Evolutionary conservation across 2,113 vertebrate species (phyloP).

Genomic region (Ciconia maguari): DNA sequence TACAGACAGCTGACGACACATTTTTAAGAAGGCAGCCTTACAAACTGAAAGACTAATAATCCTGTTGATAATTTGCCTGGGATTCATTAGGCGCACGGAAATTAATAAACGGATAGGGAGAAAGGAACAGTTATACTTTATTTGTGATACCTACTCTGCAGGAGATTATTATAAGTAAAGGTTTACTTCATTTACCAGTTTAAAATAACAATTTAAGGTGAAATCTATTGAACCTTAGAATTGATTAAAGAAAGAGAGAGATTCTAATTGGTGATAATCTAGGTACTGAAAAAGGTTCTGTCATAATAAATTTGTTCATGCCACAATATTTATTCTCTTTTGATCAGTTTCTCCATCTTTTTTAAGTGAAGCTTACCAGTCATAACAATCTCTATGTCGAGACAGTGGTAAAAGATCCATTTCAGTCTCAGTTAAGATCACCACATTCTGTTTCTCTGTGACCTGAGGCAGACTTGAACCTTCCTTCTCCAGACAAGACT

Average conservation of each 20-base stretch:
- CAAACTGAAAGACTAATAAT: background rate
- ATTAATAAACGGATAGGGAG: background rate
- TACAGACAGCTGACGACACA: background rate
- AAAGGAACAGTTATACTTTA: background rate
- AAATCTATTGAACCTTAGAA: background rate
- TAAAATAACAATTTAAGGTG: background rate
- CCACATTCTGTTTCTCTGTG: slow-evolving; percentile 40
- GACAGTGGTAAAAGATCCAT: slow-evolving; percentile 56
- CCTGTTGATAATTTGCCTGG: background rate
- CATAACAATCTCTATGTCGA: slow-evolving; percentile 38
- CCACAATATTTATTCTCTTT: slow-evolving; percentile 23
- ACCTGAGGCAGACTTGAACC: slow-evolving; percentile 47
- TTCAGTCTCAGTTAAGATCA: slow-evolving; percentile 61
- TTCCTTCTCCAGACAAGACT: slow-evolving; percentile 43
- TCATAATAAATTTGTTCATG: background rate
- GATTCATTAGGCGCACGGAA: background rate
- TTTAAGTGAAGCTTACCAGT: slow-evolving; percentile 17
- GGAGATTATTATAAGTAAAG: background rate
- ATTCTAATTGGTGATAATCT: background rate
- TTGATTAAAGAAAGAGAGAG: background rate
- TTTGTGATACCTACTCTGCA: background rate
- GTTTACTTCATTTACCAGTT: background rate
- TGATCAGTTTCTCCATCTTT: slow-evolving; percentile 38
- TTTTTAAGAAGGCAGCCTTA: background rate
- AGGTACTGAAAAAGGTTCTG: background rate